Conservation (phyloP, 2,113 vertebrate species). For the Anhinga anhinga region DNA sequence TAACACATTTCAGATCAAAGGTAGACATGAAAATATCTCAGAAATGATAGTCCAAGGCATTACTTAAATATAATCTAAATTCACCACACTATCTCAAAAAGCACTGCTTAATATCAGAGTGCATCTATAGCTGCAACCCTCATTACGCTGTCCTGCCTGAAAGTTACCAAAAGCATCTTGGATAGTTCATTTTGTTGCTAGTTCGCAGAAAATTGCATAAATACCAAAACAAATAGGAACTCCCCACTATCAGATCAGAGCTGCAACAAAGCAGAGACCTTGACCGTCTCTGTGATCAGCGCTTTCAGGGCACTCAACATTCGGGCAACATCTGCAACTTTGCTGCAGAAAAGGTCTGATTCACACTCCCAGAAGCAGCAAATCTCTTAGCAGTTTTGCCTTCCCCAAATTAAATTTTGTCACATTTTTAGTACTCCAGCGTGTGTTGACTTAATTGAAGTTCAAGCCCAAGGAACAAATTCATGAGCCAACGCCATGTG, state of each 20-base stretch:
- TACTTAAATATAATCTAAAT: neutral
- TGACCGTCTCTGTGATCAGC: rapidly evolving
- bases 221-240: neutral
- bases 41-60: neutral
- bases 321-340: neutral
- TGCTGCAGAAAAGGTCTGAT: neutral
- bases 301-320: neutral
- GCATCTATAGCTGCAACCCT: neutral
- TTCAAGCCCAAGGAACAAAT: neutral
- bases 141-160: neutral
- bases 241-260: neutral
- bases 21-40: slow-evolving; percentile 13
- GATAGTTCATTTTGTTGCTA: neutral
- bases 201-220: neutral
- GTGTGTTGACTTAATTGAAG: neutral
- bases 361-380: neutral
- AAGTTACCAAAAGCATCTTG: neutral
- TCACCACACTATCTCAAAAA: neutral
- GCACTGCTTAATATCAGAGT: neutral
- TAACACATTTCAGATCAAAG: slow-evolving; percentile 39
- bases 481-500: rapidly evolving
- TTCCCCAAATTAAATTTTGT: neutral
- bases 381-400: neutral
- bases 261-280: neutral
- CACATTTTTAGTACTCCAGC: neutral